Evolutionary conservation across 37 sponge, comb jelly and placozoan genomes (phyloP).

Genomic region (Chondrilla cf. caribensis): DNA sequence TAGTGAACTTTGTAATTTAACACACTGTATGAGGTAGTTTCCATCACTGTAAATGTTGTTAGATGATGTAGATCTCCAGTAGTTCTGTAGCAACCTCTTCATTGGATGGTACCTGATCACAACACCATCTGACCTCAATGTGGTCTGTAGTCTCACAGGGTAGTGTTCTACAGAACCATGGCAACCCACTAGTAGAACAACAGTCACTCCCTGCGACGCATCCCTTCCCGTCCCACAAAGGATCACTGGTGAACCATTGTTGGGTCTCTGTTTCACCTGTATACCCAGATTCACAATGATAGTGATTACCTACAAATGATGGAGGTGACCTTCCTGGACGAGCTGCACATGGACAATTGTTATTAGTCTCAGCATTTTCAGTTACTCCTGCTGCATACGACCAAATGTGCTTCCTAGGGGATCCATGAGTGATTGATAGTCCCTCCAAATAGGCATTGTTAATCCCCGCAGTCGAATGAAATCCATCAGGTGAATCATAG

Average conservation of each 20-base stretch:
- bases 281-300: too few relatives aligned
- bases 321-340: too few relatives aligned
- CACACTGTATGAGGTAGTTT: too few relatives aligned
- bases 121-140: constrained; percentile 8
- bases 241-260: too few relatives aligned
- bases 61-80: constrained; percentile 1
- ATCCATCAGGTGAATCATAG: not conserved
- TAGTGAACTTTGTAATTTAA: too few relatives aligned
- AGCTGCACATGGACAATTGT: too few relatives aligned
- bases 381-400: not conserved
- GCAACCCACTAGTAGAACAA: constrained; percentile 3
- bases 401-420: not conserved
- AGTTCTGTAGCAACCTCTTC: not conserved
- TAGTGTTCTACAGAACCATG: constrained; percentile 5
- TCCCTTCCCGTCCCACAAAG: not conserved
- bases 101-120: not conserved
- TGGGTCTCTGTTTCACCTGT: too few relatives aligned
- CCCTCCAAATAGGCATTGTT: not conserved
- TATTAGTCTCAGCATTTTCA: not conserved
- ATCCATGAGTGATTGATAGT: not conserved
- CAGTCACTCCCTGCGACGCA: not conserved
- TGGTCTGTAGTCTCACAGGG: not conserved
- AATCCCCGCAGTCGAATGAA: not conserved
- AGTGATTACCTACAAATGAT: too few relatives aligned
- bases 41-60: not conserved